Conservation (phyloP, 2,888 invertebrate genomes). For the Podabrus alpinus region DNA sequence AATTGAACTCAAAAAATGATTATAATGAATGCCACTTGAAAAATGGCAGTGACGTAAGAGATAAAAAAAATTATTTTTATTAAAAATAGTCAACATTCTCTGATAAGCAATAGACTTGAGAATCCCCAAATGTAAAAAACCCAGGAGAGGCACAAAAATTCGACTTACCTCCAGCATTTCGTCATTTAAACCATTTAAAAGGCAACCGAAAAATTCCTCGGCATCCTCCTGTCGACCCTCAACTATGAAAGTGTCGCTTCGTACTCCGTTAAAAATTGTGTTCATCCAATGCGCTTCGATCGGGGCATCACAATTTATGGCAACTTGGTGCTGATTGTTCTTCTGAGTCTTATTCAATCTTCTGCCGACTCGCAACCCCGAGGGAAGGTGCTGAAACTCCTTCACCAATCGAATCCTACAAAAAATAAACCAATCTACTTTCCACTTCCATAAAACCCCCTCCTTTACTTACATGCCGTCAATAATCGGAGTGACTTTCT, state of each 20-base stretch:
- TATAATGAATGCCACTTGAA: too few relatives aligned
- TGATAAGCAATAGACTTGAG: too few relatives aligned
- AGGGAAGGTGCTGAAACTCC: slow-evolving; percentile 74
- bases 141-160: too few relatives aligned
- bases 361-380: slow-evolving; percentile 58
- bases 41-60: too few relatives aligned
- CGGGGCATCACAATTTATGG: slow-evolving; percentile 72
- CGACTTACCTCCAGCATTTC: slow-evolving; percentile 88
- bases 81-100: too few relatives aligned
- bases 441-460: not conserved
- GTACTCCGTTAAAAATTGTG: slow-evolving; percentile 78
- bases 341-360: slow-evolving; percentile 58
- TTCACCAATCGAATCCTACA: slow-evolving; percentile 74
- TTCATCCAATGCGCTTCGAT: slow-evolving; percentile 90
- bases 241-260: slow-evolving; percentile 70
- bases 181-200: slow-evolving; percentile 93
- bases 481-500: slow-evolving; percentile 77
- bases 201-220: slow-evolving; percentile 92
- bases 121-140: too few relatives aligned
- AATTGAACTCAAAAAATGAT: too few relatives aligned
- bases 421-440: not conserved
- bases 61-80: too few relatives aligned
- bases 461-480: slow-evolving; percentile 82
- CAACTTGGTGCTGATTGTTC: slow-evolving; percentile 54
- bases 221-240: slow-evolving; percentile 96